Evolutionary conservation across 2,113 vertebrate species (phyloP), one percentile per base, ranked within the genome.

Genomic region (Cyrtonyx montezumae): DNA sequence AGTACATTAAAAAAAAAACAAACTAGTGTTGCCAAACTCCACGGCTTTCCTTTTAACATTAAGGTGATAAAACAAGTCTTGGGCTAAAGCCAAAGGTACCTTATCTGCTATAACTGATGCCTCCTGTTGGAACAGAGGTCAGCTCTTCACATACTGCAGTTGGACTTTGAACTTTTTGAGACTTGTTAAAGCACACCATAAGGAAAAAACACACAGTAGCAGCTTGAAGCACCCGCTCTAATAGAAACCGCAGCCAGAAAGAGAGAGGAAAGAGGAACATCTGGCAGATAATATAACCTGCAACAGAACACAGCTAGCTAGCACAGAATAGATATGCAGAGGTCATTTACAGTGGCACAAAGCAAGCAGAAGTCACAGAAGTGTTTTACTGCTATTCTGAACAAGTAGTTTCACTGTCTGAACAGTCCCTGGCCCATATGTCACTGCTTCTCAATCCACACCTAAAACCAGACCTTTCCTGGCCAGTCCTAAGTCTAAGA

Each of bases 51-150:
- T 76, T 95, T 83, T 45, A 83, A 28, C 20, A 13, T 55, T 71
- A 58, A 20, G 19, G 32, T 36, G 82, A 91, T 92, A 66, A 87
- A 88, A 40, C 4, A 73, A 58, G 15, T 9, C 13, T 34, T 42
- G 67, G 12, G 26, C 77, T 74, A 79, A 85, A 46, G 79, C 79
- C 75, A 82, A 58, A 67, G 84, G 37, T n/a, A 79, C 26, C 63
- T 93, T 89, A 96, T 91, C 84, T 83, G 5, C 71, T 48, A 48
- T 67, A 77, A 58, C 30, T 92, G 87, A 92, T 93, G 95, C 63
- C 87, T 87, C 91, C 32, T 82, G 79, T 94, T 68, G 45, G 75
- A 94, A 91, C 84, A 16, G 3, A 82, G 37, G 74, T 22, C 6
- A 62, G 48, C 13, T 91, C 86, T 79, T 93, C 94, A 79, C 2